A percentile compares a stretch with the other conserved stretches of the same genome.
Evolutionary conservation across 2,888 invertebrate species (phyloP).

Genomic region (Apotomis betuletana): DNA sequence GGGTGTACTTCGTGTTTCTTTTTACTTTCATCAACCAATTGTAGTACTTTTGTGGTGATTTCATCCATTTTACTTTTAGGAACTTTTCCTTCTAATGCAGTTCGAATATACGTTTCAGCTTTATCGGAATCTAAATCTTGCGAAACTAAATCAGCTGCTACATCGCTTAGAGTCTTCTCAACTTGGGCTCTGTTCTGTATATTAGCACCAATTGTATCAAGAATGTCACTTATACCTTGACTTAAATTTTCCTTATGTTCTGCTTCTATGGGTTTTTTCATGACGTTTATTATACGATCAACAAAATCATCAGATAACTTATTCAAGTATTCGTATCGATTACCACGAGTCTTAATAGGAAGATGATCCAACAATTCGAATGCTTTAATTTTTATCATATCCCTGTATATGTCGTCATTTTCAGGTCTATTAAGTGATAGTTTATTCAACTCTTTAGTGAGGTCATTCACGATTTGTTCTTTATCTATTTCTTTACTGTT

Average conservation of each 20-base stretch:
- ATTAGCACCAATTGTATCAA: neutral
- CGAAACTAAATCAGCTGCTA: slow-evolving; percentile 11
- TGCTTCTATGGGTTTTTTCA: neutral
- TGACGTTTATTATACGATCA: slow-evolving; percentile 40
- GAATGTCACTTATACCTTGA: slow-evolving; percentile 6
- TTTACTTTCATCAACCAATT: neutral
- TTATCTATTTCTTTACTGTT: slow-evolving; percentile 40
- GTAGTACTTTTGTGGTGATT: slow-evolving; percentile 1
- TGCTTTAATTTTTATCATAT: slow-evolving; percentile 48
- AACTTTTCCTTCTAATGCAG: slow-evolving; percentile 12
- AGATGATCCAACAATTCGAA: slow-evolving; percentile 46
- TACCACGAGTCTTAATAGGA: slow-evolving; percentile 43
- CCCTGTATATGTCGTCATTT: slow-evolving; percentile 44
- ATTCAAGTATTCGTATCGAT: slow-evolving; percentile 33
- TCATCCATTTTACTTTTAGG: neutral
- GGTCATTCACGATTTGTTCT: slow-evolving; percentile 41
- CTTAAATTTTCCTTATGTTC: neutral
- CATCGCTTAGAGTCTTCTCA: neutral
- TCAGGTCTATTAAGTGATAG: slow-evolving; percentile 42
- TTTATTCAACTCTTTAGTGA: slow-evolving; percentile 47
- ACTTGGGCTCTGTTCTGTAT: slow-evolving; percentile 6
- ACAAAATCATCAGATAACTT: slow-evolving; percentile 45
- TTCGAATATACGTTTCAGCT: neutral
- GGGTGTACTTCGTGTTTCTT: neutral
- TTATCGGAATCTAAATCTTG: slow-evolving; percentile 1